These are phyloP conservation scores for Cephus rjabovi DNA, from an alignment of 2,888 invertebrate species.

Conservation along the genomic window DNA sequence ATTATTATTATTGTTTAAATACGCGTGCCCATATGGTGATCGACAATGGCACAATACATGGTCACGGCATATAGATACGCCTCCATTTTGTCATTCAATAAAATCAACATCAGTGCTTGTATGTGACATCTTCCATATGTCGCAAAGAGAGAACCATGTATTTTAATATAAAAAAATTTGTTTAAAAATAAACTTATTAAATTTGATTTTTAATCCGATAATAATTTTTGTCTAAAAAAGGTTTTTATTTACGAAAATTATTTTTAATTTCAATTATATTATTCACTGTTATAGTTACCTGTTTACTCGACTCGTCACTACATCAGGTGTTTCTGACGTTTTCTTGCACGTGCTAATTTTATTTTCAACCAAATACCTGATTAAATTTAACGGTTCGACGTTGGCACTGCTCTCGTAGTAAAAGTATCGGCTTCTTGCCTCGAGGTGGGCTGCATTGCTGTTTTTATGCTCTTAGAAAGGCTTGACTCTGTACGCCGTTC, in stretches of 20 bases:
- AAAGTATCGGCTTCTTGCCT: not conserved
- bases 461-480: not conserved
- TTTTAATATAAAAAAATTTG: too few species aligned
- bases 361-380: not conserved
- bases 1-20: not conserved
- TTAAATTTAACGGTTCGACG: not conserved
- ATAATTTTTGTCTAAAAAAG: not conserved
- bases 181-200: not conserved
- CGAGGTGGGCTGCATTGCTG: not conserved
- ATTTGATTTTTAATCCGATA: not conserved
- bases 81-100: too few species aligned
- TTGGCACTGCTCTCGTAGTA: not conserved
- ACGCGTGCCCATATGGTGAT: not conserved
- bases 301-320: not conserved
- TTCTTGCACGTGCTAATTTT: not conserved
- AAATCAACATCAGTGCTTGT: not conserved
- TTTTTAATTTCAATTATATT: not conserved
- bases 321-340: not conserved
- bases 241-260: not conserved
- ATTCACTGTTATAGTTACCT: not conserved
- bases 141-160: not conserved
- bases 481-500: not conserved
- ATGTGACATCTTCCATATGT: not conserved
- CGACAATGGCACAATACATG: not conserved
- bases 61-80: not conserved